These are phyloP conservation scores for Chaetoderma sp. DNA, from an alignment of 2,888 invertebrate genomes.

Conservation along the genomic window DNA sequence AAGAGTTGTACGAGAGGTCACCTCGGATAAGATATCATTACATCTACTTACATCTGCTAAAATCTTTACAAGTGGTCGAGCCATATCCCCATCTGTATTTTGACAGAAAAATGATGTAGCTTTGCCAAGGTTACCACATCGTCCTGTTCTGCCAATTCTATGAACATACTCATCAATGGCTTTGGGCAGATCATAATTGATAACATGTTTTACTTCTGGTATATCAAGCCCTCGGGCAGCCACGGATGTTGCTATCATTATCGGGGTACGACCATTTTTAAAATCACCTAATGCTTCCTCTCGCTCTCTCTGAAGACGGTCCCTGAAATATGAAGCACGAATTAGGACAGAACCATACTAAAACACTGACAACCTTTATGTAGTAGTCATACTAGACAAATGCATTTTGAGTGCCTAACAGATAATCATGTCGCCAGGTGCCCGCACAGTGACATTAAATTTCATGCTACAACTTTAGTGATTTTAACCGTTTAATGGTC, in stretches of 20 bases:
- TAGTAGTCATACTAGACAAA: no score
- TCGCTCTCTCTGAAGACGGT: conserved; percentile 80
- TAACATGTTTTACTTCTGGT: conserved; percentile 98
- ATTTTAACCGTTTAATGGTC: no score
- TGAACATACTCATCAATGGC: conserved; percentile 99
- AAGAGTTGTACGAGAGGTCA: background rate
- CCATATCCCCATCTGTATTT: conserved; percentile 74
- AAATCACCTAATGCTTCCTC: conserved; percentile 84
- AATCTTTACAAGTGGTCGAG: conserved; percentile 78
- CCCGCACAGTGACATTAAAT: no score
- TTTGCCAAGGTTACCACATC: conserved; percentile 95
- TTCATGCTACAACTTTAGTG: no score
- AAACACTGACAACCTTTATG: no score
- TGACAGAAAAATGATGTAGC: conserved; percentile 54
- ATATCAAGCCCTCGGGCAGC: conserved; percentile 87
- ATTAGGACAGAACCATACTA: no score
- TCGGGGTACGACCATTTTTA: conserved; percentile 79
- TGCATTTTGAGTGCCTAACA: no score
- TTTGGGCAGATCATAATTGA: conserved; percentile 98
- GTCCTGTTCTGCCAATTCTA: conserved; percentile 96
- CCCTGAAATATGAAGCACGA: conserved; percentile 69
- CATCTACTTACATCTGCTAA: conserved; percentile 73
- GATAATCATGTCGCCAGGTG: no score
- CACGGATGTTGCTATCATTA: conserved; percentile 95
- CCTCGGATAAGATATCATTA: background rate